Base-by-base conservation (phyloP, 2,797 vertebrate genomes). In the Pteronotus mesoamericanus region DNA sequence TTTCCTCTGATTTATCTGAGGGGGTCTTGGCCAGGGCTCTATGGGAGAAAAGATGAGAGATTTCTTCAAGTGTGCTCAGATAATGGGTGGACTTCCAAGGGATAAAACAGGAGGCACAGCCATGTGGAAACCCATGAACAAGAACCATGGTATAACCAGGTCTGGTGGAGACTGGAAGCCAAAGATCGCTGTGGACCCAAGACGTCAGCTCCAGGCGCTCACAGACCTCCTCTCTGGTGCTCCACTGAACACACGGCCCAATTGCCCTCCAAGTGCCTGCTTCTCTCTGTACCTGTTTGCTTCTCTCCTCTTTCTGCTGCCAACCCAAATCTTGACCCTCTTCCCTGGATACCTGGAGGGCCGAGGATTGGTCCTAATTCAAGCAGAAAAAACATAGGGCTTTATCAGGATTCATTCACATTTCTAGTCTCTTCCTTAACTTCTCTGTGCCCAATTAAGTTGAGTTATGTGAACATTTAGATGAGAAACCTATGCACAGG, bases 1-100 rank as follows among this genome's bases (percentile, higher is more conserved):
- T 74, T 74, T 80, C 80, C 86, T 95, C n/a, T 72, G 46, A 79
- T 32, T 64, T 86, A 66, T 46, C 91, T 86, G 48, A 55, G 7
- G 4, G 21, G 6, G 11, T 85, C 46, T 86, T 46, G 26, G n/a
- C 69, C 53, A 55, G 42, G 19, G 34, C 6, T 78, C 32, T 92
- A 32, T 32, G 12, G 10, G 32, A 22, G 12, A 61, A 89, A 61
- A n/a, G 53, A 44, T 21, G 83, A 78, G n/a, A 61, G 21, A 86
- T 66, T 79, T 55, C 44, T 57, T 85, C 44, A 22, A 37, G 18
- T 42, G n/a, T 55, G 57, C 34, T 86, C 66, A 80, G 19, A 66
- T 57, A 48, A 75, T 34, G 10, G n/a, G 68, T 51, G n/a, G 66
- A 86, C 6, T 66, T 34, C 22, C 6, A 48, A 48, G 22, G 16